phyloP scores from a whole-genome alignment of 2,113 vertebrate species.

The Poeciliopsis retropinna region DNA sequence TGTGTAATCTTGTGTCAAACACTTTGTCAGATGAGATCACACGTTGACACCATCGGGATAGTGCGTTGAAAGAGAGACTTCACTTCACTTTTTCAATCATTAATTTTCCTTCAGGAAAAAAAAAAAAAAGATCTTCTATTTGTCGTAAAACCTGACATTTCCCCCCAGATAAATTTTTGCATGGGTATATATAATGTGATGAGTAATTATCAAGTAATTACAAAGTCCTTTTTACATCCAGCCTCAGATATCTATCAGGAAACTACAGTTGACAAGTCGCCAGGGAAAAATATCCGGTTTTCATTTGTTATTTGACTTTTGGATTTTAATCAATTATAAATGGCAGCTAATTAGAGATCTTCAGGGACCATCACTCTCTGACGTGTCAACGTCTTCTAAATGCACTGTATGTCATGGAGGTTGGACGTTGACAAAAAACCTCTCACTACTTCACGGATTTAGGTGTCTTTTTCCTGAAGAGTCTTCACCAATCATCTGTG shows the following conservation, averaged over 20 bases:
- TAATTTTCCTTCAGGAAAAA: neutral
- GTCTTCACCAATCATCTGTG: slow-evolving; percentile 74
- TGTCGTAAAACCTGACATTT: neutral
- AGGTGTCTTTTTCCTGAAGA: slow-evolving; percentile 59
- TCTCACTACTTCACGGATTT: slow-evolving; percentile 60
- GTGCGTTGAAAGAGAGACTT: neutral
- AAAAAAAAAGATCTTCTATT: neutral
- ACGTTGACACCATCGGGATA: neutral
- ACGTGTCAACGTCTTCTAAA: slow-evolving; percentile 58
- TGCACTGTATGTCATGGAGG: slow-evolving; percentile 46
- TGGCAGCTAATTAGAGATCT: slow-evolving; percentile 73
- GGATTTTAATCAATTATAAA: slow-evolving; percentile 77
- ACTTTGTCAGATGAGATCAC: neutral
- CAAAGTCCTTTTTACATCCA: slow-evolving; percentile 49
- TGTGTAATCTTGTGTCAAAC: too few species aligned
- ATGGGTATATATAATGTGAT: slow-evolving; percentile 34
- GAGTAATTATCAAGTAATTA: slow-evolving; percentile 54
- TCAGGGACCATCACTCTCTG: slow-evolving; percentile 56
- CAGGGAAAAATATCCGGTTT: slow-evolving; percentile 66
- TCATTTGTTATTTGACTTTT: slow-evolving; percentile 74
- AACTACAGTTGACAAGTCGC: slow-evolving; percentile 54
- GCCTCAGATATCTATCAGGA: slow-evolving; percentile 28
- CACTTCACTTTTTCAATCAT: too few species aligned
- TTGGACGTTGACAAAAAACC: slow-evolving; percentile 68
- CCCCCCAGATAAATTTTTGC: neutral